Conservation (phyloP, 1,140 invertebrate species). For the Drosophila prosaltans region DNA sequence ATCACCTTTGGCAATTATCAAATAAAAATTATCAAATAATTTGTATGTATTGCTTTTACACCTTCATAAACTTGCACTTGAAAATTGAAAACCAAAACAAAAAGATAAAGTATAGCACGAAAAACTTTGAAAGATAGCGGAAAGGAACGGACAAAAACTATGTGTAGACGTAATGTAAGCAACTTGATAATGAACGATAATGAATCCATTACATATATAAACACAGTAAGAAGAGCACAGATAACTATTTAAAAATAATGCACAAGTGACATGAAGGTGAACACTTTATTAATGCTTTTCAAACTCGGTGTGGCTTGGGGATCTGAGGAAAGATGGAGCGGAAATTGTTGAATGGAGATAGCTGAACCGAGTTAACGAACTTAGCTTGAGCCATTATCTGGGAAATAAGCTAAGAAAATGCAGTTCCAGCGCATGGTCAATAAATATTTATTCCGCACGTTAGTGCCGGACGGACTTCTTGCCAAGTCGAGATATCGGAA, state of each 20-base stretch:
- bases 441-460: neutral
- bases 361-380: conserved; percentile 4
- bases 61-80: conserved; percentile 15
- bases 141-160: neutral
- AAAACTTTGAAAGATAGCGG: conserved; percentile 4
- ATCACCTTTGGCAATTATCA: neutral
- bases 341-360: conserved; percentile 1
- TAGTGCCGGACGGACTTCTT: neutral
- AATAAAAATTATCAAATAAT: conserved; percentile 7
- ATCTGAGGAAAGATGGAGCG: neutral
- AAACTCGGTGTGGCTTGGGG: neutral
- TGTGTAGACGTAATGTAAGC: neutral
- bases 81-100: conserved; percentile 11
- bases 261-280: conserved; percentile 7
- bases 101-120: conserved; percentile 15
- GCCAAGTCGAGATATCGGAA: neutral
- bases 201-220: conserved; percentile 13
- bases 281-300: conserved; percentile 16
- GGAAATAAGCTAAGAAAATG: conserved; percentile 7
- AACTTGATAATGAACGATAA: conserved; percentile 23
- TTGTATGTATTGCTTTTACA: conserved; percentile 7
- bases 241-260: neutral
- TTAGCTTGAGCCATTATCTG: conserved; percentile 15
- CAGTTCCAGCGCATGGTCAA: neutral
- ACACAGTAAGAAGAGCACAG: neutral